phyloP scores from a whole-genome alignment of 2,888 invertebrate genomes.

The Bembecia ichneumoniformis region DNA sequence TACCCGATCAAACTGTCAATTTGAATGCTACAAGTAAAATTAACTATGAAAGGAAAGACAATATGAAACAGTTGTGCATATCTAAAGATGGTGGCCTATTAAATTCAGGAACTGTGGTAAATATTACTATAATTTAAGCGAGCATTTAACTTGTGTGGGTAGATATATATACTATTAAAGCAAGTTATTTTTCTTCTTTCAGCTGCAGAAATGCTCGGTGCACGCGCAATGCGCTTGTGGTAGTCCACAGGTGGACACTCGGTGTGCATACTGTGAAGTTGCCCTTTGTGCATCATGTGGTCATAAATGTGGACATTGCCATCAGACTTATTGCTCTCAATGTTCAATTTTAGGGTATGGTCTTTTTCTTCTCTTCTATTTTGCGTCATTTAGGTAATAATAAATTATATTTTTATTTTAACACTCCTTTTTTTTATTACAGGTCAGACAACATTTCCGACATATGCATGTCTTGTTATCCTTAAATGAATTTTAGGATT shows the following conservation, averaged over 20 bases:
- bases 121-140: neutral
- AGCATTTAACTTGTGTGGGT: no score
- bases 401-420: no score
- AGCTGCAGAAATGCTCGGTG: no score
- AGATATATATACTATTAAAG: no score
- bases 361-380: neutral
- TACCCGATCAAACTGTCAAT: constrained; percentile 11
- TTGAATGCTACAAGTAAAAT: constrained; percentile 9
- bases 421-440: constrained; percentile 22
- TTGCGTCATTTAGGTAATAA: no score
- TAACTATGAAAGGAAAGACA: constrained; percentile 26
- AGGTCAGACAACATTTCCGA: constrained; percentile 45
- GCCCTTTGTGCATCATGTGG: constrained; percentile 34
- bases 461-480: constrained; percentile 56
- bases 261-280: constrained; percentile 48
- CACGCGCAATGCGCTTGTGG: constrained; percentile 25
- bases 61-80: constrained; percentile 53
- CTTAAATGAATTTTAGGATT: constrained; percentile 14
- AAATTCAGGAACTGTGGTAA: constrained; percentile 39
- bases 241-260: constrained; percentile 12
- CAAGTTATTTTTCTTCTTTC: no score
- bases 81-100: constrained; percentile 45
- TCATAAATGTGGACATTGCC: constrained; percentile 31
- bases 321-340: constrained; percentile 28
- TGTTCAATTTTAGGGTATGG: constrained; percentile 43